A percentile compares a stretch with the other conserved stretches of the same genome.
Evolutionary conservation across 64 coral and sea anemone species (phyloP).

Genomic region (Pachyseris speciosa): DNA sequence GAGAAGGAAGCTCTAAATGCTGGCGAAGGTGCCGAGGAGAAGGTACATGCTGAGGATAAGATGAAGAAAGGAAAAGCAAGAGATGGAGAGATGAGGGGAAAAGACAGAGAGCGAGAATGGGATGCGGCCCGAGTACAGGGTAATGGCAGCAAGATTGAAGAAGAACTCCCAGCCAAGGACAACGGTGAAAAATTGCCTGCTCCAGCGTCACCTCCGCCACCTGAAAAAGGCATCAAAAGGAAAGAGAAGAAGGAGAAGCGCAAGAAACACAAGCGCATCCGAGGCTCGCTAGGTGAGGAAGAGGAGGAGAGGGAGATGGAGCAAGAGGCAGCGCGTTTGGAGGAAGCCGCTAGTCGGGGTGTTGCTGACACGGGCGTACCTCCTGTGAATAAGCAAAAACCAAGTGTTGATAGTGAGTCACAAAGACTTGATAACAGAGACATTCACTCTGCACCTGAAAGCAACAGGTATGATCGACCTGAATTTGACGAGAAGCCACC

Average conservation of each 20-base stretch:
- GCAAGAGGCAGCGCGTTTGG: neutral
- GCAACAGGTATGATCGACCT: neutral
- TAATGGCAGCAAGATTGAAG: neutral
- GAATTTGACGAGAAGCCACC: slow-evolving; percentile 57
- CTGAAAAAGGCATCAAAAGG: slow-evolving; percentile 49
- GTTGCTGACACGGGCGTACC: neutral
- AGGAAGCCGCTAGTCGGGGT: neutral
- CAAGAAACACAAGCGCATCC: slow-evolving; percentile 74
- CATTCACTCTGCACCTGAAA: neutral
- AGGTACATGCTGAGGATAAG: neutral
- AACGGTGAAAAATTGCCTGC: neutral
- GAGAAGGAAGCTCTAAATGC: slow-evolving; percentile 26
- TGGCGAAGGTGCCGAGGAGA: neutral
- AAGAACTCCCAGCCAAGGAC: neutral
- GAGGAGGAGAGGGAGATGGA: slow-evolving; percentile 23
- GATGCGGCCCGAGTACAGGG: neutral
- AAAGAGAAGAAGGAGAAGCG: slow-evolving; percentile 76
- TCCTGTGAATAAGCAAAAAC: neutral
- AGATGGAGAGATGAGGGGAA: neutral
- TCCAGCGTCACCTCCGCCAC: slow-evolving; percentile 6
- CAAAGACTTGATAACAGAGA: slow-evolving; percentile 20
- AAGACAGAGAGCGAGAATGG: slow-evolving; percentile 15
- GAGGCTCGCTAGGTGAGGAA: slow-evolving; percentile 57
- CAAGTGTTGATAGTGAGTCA: neutral
- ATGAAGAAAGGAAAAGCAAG: slow-evolving; percentile 26